Evolutionary conservation across 2,888 invertebrate genomes (phyloP).

Genomic region (Dasysyrphus tricinctus): DNA sequence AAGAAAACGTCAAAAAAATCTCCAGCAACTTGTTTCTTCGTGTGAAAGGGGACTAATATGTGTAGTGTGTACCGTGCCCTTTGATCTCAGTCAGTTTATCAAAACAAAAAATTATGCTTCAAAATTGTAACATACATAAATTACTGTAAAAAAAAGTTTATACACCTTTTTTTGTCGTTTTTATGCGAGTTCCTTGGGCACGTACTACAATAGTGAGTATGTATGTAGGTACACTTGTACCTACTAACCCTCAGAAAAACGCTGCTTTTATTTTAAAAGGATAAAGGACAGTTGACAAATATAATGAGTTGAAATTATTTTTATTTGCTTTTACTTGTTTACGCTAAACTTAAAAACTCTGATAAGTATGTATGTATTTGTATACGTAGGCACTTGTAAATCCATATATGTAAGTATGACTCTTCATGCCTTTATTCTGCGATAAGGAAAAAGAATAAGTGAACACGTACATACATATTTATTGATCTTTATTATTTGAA

Average conservation of each 20-base stretch:
- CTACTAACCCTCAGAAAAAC: not conserved
- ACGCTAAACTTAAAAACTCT: not conserved
- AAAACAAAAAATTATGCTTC: too few relatives aligned
- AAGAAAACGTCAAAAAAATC: too few relatives aligned
- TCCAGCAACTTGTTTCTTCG: too few relatives aligned
- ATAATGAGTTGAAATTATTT: not conserved
- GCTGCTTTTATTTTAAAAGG: not conserved
- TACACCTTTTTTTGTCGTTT: too few relatives aligned
- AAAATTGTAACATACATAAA: too few relatives aligned
- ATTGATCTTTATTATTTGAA: constrained; percentile 29
- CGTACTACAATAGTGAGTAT: too few relatives aligned
- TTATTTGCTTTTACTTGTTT: not conserved
- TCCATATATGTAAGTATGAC: not conserved
- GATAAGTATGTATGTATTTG: not conserved
- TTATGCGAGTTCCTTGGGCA: too few relatives aligned
- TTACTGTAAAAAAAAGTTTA: too few relatives aligned
- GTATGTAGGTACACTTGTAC: not conserved
- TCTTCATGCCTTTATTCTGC: not conserved
- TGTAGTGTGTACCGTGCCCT: too few relatives aligned
- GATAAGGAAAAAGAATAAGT: not conserved
- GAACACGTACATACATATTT: constrained; percentile 20
- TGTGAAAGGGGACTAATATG: too few relatives aligned
- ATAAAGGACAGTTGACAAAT: not conserved
- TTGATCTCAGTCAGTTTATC: too few relatives aligned
- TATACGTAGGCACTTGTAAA: not conserved